Evolutionary conservation across 1,140 invertebrate genomes (phyloP).

Genomic region (Ostrea denselamellosa): DNA sequence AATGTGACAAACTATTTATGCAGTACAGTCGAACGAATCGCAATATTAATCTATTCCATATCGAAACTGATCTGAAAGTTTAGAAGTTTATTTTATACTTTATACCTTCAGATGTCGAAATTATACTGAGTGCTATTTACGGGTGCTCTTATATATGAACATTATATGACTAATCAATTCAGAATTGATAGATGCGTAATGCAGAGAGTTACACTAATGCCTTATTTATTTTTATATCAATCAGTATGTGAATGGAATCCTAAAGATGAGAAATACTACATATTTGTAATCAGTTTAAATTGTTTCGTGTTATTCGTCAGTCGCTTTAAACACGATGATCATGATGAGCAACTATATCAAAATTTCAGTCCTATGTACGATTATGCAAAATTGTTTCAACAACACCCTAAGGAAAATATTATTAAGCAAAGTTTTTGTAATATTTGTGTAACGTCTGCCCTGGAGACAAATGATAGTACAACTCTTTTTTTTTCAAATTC

Average conservation of each 20-base stretch:
- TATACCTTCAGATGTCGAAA: constrained; percentile 24
- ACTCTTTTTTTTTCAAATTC: no score
- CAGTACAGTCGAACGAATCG: not conserved
- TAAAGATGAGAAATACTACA: not conserved
- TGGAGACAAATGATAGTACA: not conserved
- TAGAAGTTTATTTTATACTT: not conserved
- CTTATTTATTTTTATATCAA: constrained; percentile 30
- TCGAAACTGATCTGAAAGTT: not conserved
- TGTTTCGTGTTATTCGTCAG: constrained; percentile 22
- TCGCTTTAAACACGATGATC: not conserved
- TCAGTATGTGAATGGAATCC: constrained; percentile 28
- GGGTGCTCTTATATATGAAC: not conserved
- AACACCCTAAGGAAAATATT: not conserved
- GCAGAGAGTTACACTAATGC: constrained; percentile 10
- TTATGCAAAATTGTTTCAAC: not conserved
- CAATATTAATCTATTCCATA: not conserved
- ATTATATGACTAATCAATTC: constrained; percentile 20
- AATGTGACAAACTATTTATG: not conserved
- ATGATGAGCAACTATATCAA: constrained; percentile 15
- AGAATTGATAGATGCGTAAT: constrained; percentile 25
- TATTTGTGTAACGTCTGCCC: not conserved
- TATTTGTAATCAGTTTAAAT: constrained; percentile 32
- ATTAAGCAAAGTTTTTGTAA: not conserved
- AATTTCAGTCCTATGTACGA: not conserved
- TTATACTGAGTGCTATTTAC: not conserved